Evolutionary conservation across 2,113 vertebrate genomes (phyloP), one percentile per base, ranked within the genome.

Genomic region (Phyllostomus hastatus): DNA sequence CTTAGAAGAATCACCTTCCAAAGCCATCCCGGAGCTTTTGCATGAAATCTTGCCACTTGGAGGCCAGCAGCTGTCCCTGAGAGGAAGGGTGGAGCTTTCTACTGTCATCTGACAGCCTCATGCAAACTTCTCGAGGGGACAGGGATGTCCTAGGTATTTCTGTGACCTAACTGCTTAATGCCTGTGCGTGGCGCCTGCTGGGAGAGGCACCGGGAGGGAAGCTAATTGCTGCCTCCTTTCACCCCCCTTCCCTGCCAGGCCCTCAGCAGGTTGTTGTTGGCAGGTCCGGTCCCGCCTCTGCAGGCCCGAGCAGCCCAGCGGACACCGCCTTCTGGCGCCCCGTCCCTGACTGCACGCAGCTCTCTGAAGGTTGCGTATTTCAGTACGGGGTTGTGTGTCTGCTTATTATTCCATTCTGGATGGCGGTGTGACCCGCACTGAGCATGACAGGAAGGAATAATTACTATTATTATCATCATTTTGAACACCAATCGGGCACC

Each of bases 381-480:
- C 76, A 28, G 35, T 35, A 3, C 19, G 5, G 57, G 48, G 54
- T 31, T 41, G 57, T 35, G 31, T 20, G 10, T 76, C 61, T 61
- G 72, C 83, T 91, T 79, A 12, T 85, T 72, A 91, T 80, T 88
- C 61, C 70, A 61, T 96, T 93, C 79, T 88, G 69, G 22, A 24
- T 76, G 69, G 88, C 67, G 52, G 24, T 35, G 20, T 57, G 28
- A 57, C 33, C 41, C 5, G 1, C 33, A 22, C 66, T 41, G 79
- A 91, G 35, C 26, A 17, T 38, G 84, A 24, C 69, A 59, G 22
- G 26, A 43, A 72, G 72, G 72, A 91, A 76, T 92, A 96, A 93
- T 95, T 91, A 94, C 91, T 95, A 76, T 67, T 79, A 81, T 87
- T 76, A 72, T 83, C 92, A 90, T 85, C 89, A 81, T 96, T 94